Conservation (phyloP, 37 sponge, comb jelly and placozoan genomes). For the Geodia barretti region DNA sequence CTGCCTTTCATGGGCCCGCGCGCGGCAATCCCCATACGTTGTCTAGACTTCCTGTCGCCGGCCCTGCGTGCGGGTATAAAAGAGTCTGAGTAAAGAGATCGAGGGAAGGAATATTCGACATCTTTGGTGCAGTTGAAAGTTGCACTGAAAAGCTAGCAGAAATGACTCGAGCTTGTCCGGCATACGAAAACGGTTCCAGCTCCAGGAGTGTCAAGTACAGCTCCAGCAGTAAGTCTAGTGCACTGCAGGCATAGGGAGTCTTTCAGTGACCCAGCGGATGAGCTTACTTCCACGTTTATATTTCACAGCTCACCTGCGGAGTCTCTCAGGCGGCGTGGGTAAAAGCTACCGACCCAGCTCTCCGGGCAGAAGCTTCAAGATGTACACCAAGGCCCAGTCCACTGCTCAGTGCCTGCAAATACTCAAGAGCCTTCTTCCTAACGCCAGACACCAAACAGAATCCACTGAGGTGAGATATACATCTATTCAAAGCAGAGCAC, state of each 20-base stretch:
- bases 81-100: neutral
- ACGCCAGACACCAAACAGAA: constrained; percentile 19
- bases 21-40: neutral
- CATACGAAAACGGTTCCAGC: constrained; percentile 8
- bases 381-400: constrained; percentile 12
- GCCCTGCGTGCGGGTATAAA: neutral
- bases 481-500: neutral
- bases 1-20: neutral
- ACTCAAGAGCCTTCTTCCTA: constrained; percentile 58
- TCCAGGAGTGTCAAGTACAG: constrained; percentile 2
- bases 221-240: constrained; percentile 4
- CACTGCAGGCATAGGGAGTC: neutral
- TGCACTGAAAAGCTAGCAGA: neutral
- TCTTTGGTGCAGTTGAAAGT: neutral
- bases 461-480: constrained; percentile 46
- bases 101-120: neutral
- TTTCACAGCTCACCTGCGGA: too few relatives aligned
- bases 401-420: constrained; percentile 30
- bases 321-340: constrained; percentile 19
- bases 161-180: constrained; percentile 41
- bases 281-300: neutral
- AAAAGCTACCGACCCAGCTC: constrained; percentile 34
- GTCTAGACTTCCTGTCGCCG: neutral
- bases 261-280: constrained; percentile 6
- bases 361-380: constrained; percentile 38